Evolutionary conservation across 2,113 vertebrate genomes (phyloP).

Genomic region (Bubo blakistoni): DNA sequence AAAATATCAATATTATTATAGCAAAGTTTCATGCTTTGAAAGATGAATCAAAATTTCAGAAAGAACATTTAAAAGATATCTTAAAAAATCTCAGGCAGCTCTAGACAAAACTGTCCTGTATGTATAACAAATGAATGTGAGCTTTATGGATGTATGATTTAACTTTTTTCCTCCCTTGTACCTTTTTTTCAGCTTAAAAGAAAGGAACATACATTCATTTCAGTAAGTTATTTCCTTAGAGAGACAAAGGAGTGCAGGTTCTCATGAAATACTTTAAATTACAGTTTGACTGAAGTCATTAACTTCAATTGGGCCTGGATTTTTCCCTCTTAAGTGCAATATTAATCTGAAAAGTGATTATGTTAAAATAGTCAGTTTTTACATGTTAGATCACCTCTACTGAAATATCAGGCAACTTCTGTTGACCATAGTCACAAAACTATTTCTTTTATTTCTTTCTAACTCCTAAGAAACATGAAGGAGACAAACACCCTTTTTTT

Average conservation of each 20-base stretch:
- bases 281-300: not conserved
- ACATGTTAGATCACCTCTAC: not conserved
- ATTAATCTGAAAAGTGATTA: not conserved
- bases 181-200: not conserved
- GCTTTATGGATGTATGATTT: not conserved
- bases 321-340: not conserved
- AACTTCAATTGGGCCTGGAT: rapidly evolving
- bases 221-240: not conserved
- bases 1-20: not conserved
- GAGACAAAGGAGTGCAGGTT: not conserved
- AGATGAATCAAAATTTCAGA: not conserved
- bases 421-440: not conserved
- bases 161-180: not conserved
- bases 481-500: not conserved
- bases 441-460: not conserved
- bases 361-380: not conserved
- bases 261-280: not conserved
- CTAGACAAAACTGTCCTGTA: not conserved
- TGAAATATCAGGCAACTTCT: not conserved
- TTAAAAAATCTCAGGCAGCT: not conserved
- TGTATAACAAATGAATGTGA: not conserved
- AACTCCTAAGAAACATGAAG: not conserved
- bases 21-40: not conserved
- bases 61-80: not conserved
- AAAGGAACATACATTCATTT: not conserved